Conservation (phyloP, 2,797 vertebrate species). For the Sebastes dallii region DNA sequence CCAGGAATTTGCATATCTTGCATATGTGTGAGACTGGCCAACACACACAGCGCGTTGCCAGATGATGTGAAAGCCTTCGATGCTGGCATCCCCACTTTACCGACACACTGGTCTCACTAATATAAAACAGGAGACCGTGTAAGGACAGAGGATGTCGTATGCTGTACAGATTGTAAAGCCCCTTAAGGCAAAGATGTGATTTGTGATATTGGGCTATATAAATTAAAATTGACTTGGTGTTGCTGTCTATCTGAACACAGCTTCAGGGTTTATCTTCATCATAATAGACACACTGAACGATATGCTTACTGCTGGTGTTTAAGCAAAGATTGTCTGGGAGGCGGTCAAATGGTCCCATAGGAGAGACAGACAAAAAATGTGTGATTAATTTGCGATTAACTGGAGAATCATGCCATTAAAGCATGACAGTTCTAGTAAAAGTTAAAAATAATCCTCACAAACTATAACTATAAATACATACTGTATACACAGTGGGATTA, state of each 20-base stretch:
- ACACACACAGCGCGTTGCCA: background rate
- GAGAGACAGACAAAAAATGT: too few relatives aligned
- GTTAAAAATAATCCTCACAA: too few relatives aligned
- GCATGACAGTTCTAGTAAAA: too few relatives aligned
- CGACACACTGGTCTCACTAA: background rate
- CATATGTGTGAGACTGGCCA: background rate
- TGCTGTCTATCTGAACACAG: too few relatives aligned
- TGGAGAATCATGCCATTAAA: too few relatives aligned
- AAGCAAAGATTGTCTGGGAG: background rate
- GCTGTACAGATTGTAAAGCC: background rate
- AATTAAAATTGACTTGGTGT: background rate
- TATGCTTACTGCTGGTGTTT: rapidly evolving
- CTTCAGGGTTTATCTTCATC: too few relatives aligned
- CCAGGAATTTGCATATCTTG: background rate
- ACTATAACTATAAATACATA: too few relatives aligned
- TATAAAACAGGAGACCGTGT: background rate
- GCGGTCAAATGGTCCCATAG: background rate
- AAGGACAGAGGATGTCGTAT: background rate
- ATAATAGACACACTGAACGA: background rate
- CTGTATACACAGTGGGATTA: too few relatives aligned
- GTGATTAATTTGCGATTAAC: too few relatives aligned
- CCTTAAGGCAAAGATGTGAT: background rate
- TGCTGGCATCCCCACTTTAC: background rate
- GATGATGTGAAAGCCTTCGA: background rate
- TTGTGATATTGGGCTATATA: background rate